Evolutionary conservation across 92 coral and sea anemone genomes (phyloP).

Genomic region (Micromussa lordhowensis): DNA sequence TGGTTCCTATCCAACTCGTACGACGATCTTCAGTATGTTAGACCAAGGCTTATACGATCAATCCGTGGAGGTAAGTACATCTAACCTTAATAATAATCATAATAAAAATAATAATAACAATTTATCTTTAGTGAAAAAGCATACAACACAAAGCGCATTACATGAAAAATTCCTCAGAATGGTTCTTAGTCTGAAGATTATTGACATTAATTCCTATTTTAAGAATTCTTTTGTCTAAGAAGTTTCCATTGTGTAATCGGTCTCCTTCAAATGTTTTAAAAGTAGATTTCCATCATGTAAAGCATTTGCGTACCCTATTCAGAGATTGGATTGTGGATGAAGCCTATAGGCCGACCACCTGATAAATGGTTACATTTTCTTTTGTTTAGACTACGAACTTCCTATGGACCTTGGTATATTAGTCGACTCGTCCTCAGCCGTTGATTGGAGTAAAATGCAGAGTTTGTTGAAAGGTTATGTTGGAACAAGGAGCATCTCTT

Average conservation of each 20-base stretch:
- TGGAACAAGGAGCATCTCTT: slow-evolving; percentile 64
- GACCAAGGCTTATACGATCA: slow-evolving; percentile 44
- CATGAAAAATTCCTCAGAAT: no score
- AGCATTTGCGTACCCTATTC: neutral
- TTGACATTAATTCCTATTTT: no score
- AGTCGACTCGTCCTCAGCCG: slow-evolving; percentile 76
- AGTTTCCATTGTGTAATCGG: no score
- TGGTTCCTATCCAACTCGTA: slow-evolving; percentile 35
- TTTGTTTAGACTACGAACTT: slow-evolving; percentile 38
- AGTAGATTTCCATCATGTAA: neutral
- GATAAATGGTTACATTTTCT: neutral
- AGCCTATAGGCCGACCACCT: no score
- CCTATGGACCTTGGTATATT: slow-evolving; percentile 72
- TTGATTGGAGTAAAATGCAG: slow-evolving; percentile 67
- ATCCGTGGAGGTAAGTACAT: slow-evolving; percentile 55
- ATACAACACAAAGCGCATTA: no score
- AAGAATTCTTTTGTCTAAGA: no score
- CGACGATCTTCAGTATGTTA: slow-evolving; percentile 34
- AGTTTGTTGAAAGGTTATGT: slow-evolving; percentile 68
- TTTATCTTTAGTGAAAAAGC: no score
- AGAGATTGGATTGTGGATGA: no score
- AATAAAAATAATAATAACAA: no score
- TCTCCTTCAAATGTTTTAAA: no score
- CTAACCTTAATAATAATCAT: no score
- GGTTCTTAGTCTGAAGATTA: no score